Evolutionary conservation across 2,888 invertebrate species (phyloP).

Genomic region (Lysandra bellargus): DNA sequence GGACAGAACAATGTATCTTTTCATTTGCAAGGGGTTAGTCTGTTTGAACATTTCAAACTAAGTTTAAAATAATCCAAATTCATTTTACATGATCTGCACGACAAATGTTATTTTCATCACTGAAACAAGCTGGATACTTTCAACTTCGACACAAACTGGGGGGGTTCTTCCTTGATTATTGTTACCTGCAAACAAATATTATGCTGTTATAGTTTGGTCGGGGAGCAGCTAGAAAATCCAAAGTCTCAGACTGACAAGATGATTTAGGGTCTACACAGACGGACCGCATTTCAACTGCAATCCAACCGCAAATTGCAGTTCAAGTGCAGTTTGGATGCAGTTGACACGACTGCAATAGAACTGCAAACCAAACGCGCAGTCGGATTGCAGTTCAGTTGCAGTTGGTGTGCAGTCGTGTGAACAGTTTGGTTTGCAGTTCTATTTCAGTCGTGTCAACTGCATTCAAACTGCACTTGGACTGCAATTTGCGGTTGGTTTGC

Average conservation of each 20-base stretch:
- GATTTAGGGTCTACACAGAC: too few species aligned
- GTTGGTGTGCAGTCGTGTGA: too few species aligned
- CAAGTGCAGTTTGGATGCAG: too few species aligned
- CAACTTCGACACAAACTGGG: conserved; percentile 65
- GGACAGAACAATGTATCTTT: background rate
- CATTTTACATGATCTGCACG: background rate
- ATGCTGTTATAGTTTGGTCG: background rate
- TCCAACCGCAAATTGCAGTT: too few species aligned
- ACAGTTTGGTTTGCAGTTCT: too few species aligned
- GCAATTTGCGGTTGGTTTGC: too few species aligned
- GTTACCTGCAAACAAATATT: conserved; percentile 54
- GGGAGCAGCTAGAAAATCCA: background rate
- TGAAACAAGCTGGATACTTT: conserved; percentile 74
- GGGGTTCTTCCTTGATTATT: conserved; percentile 58
- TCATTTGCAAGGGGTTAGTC: background rate
- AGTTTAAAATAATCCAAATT: background rate
- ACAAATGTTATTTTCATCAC: conserved; percentile 42
- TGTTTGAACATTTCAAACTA: conserved; percentile 9
- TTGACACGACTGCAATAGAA: too few species aligned
- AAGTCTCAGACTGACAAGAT: background rate
- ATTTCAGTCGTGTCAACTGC: too few species aligned
- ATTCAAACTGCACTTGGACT: too few species aligned
- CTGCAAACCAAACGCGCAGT: too few species aligned
- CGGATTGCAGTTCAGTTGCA: too few species aligned
- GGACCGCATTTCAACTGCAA: too few species aligned